Percentiles rank a stretch among this genome's conserved stretches.
Conservation (phyloP, 2,113 vertebrate species). For the Calcarius ornatus region DNA sequence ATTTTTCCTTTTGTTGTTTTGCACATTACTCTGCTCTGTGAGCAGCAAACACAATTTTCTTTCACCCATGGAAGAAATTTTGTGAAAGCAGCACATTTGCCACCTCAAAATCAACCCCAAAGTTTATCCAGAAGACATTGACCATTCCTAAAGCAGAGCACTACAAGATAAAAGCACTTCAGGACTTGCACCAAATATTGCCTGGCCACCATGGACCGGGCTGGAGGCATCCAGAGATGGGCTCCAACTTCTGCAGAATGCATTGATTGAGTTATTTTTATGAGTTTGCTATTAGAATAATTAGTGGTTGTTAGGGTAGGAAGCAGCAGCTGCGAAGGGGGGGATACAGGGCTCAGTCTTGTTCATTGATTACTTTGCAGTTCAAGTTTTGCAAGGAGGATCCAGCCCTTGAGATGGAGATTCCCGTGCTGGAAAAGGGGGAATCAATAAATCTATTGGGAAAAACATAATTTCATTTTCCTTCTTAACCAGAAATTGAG, state of each 20-base stretch:
- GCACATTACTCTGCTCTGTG: not conserved
- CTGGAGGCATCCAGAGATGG: not conserved
- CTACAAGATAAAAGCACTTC: fast-evolving
- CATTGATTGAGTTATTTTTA: not conserved
- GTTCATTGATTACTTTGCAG: not conserved
- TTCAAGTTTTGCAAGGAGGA: not conserved
- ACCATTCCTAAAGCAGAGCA: not conserved
- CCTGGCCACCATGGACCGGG: not conserved
- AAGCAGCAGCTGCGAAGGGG: not conserved
- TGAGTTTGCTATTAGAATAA: not conserved
- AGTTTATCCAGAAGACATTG: not conserved
- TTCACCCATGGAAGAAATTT: not conserved
- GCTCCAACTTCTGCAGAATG: not conserved
- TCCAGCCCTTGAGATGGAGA: not conserved
- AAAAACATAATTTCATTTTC: conserved; percentile 49
- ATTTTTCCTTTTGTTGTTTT: not conserved
- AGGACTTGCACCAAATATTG: not conserved
- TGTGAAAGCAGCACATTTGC: not conserved
- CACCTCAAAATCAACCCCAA: not conserved
- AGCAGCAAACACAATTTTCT: not conserved
- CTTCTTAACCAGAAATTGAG: conserved; percentile 37
- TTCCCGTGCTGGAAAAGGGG: fast-evolving
- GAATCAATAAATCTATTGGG: conserved; percentile 39
- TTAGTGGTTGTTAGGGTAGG: not conserved
- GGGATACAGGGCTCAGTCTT: not conserved